Evolutionary conservation across 2,888 invertebrate genomes (phyloP), one percentile per base, ranked within the genome.

Genomic region (Agrochola litura): DNA sequence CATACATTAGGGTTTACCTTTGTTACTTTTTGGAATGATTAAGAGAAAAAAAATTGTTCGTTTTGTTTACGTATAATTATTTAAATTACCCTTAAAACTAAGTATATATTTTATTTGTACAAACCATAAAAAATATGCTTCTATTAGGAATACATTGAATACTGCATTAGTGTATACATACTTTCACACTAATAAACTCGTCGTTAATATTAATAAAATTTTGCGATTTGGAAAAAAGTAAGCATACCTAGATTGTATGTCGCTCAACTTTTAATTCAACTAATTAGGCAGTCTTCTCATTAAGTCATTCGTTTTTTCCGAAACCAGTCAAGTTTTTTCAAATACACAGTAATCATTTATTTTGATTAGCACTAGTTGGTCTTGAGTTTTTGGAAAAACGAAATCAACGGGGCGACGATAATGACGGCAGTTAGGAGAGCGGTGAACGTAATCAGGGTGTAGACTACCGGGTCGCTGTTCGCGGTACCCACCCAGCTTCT

Each of bases 341-440:
- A 41, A 10, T 46, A 14, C 60, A n/a, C n/a, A 52, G n/a, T 25
- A n/a, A 64, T 10, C 19, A 25, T 16, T 64, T 37, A 37, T 37
- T 37, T 37, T 25, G 6, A 49, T 67, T 3, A 54, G 3, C 25
- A n/a, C 25, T 82, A 82, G 41, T 63, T 75, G 16, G 30, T 63
- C 61, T 82, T 83, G 10, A 84, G 63, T 76, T 92, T 94, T 2
- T 73, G 86, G 60, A 80, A 90, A 66, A 94, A 93, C 3, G 90
- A 89, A n/a, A 93, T 80, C 5, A 90, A 68, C 0, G 95, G 94
- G 19, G 91, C 90, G n/a, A 93, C 81, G 41, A 93, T 92, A 12
- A 93, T 86, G n/a, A 93, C 87, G 5, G 89, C 83, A 2, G 91
- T 88, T 16, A 91, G 86, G 1, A 86, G 76, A 9, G 89, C 91